Conservation (phyloP, 2,888 invertebrate species). For the Eilema griseolum region DNA sequence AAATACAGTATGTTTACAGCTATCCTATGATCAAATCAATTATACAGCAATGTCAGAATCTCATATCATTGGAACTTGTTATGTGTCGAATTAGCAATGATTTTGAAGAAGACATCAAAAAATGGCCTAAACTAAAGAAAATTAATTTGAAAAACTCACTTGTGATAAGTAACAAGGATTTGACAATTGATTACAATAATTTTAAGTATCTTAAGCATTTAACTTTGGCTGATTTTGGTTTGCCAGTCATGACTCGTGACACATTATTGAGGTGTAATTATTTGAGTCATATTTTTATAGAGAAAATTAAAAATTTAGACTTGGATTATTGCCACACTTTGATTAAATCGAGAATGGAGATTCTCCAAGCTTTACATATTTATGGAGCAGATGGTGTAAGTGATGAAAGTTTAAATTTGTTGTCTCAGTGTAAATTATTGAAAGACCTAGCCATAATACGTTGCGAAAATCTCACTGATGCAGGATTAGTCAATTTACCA, state of each 20-base stretch:
- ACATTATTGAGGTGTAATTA: conserved; percentile 69
- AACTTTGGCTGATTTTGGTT: conserved; percentile 78
- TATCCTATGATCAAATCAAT: conserved; percentile 70
- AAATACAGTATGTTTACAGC: conserved; percentile 76
- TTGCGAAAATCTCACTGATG: conserved; percentile 77
- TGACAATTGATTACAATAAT: conserved; percentile 68
- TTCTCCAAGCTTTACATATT: conserved; percentile 71
- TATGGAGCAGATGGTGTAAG: conserved; percentile 76
- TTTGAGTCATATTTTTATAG: conserved; percentile 75
- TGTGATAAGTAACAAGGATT: conserved; percentile 59
- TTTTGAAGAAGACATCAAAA: conserved; percentile 68
- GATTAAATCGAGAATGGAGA: conserved; percentile 66
- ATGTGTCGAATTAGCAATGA: conserved; percentile 78
- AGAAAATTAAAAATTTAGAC: conserved; percentile 74
- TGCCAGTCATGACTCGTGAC: conserved; percentile 69
- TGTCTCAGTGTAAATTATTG: conserved; percentile 71
- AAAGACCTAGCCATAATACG: conserved; percentile 76
- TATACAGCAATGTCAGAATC: conserved; percentile 68
- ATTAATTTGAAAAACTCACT: conserved; percentile 78
- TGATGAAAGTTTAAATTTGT: conserved; percentile 67
- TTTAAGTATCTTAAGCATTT: conserved; percentile 71
- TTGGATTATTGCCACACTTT: conserved; percentile 69
- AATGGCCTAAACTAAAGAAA: conserved; percentile 72
- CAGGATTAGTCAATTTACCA: conserved; percentile 65
- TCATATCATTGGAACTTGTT: conserved; percentile 74